These are phyloP conservation scores for Sminthurinus aureus DNA, from an alignment of 2,888 invertebrate species.

Conservation along the genomic window DNA sequence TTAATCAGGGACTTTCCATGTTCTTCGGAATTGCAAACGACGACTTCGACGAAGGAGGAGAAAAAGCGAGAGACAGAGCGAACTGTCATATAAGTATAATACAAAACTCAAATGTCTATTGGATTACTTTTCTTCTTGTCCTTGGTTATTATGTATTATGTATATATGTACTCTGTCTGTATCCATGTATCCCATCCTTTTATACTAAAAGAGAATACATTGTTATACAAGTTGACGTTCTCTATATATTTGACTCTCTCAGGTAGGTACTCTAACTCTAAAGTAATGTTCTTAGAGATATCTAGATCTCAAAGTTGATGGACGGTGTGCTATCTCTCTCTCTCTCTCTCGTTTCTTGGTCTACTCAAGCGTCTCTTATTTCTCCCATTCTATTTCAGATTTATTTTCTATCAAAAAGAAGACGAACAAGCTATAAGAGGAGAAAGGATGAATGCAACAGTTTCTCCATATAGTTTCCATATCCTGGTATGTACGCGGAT, in stretches of 20 bases:
- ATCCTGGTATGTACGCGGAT: background rate
- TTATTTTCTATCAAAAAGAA: background rate
- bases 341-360: background rate
- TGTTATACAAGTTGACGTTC: no score
- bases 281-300: no score
- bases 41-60: background rate
- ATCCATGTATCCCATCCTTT: no score
- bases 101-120: slow-evolving; percentile 13
- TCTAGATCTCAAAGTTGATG: background rate
- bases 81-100: background rate
- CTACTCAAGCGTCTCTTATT: background rate
- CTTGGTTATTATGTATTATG: background rate
- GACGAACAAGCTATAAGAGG: no score
- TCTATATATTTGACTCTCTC: no score
- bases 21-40: slow-evolving; percentile 1
- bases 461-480: background rate
- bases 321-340: background rate
- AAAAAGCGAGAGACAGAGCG: background rate
- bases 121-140: slow-evolving; percentile 4
- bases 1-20: slow-evolving; percentile 14
- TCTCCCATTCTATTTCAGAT: background rate
- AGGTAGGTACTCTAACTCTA: no score
- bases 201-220: no score
- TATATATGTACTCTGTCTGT: background rate
- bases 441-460: background rate